These are phyloP conservation scores for Oxytorus armatus DNA, from an alignment of 2,888 invertebrate species.

Conservation along the genomic window DNA sequence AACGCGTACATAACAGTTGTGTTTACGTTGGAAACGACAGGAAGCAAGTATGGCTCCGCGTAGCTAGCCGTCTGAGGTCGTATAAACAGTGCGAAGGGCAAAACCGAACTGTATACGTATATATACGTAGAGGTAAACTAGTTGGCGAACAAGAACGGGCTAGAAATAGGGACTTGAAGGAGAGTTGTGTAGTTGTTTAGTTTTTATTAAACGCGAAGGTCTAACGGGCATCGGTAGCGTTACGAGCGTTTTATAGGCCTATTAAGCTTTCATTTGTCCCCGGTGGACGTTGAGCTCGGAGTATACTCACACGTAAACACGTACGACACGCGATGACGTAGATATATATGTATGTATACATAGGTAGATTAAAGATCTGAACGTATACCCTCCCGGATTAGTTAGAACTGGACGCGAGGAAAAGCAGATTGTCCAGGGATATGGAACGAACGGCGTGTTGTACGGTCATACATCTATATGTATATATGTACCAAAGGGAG, in stretches of 20 bases:
- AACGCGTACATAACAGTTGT: slow-evolving; percentile 23
- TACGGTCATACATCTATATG: neutral
- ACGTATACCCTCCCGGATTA: slow-evolving; percentile 40
- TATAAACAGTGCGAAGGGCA: slow-evolving; percentile 45
- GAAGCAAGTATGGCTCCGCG: slow-evolving; percentile 11
- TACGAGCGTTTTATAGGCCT: slow-evolving; percentile 71
- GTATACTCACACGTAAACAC: slow-evolving; percentile 34
- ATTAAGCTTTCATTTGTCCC: slow-evolving; percentile 73
- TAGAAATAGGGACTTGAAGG: slow-evolving; percentile 11
- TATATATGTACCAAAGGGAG: neutral
- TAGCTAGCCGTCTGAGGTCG: slow-evolving; percentile 48
- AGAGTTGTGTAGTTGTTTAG: slow-evolving; percentile 44
- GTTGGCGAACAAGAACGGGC: neutral
- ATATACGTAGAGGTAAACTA: neutral
- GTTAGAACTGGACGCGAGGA: slow-evolving; percentile 35
- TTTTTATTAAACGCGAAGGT: slow-evolving; percentile 66
- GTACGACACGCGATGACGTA: slow-evolving; percentile 29
- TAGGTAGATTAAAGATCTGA: no score
- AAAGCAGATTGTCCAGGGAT: slow-evolving; percentile 40
- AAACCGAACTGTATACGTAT: neutral
- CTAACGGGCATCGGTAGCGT: slow-evolving; percentile 56
- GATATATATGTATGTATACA: neutral
- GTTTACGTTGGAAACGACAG: slow-evolving; percentile 39
- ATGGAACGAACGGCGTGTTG: slow-evolving; percentile 16
- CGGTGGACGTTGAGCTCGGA: slow-evolving; percentile 56